These are phyloP conservation scores for Onychostoma macrolepis DNA, from an alignment of 2,113 vertebrate species.

Conservation along the genomic window DNA sequence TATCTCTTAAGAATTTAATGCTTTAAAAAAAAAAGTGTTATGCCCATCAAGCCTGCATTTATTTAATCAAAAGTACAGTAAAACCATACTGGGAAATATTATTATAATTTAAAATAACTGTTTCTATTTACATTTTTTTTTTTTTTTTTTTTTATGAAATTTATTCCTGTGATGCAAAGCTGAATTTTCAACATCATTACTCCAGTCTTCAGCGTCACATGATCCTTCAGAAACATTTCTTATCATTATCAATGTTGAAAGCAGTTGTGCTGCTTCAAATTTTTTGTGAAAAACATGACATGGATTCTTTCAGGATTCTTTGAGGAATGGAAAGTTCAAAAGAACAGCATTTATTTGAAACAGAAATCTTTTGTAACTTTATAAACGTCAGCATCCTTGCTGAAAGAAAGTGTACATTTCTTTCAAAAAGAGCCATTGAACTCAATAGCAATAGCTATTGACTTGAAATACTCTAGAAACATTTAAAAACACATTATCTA, in stretches of 20 bases:
- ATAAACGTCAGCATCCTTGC: not conserved
- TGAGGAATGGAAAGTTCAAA: not conserved
- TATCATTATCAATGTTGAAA: not conserved
- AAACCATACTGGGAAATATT: too few relatives aligned
- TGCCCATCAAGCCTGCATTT: too few relatives aligned
- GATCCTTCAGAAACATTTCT: not conserved
- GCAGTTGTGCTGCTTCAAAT: not conserved
- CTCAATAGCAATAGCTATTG: too few relatives aligned
- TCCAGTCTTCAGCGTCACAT: not conserved
- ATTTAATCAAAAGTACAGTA: too few relatives aligned
- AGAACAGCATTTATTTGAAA: not conserved
- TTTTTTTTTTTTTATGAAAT: too few relatives aligned
- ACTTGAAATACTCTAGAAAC: not conserved
- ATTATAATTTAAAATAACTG: too few relatives aligned
- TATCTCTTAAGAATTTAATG: too few relatives aligned
- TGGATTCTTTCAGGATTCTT: not conserved
- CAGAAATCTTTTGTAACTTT: not conserved
- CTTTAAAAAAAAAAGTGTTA: too few relatives aligned
- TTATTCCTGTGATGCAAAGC: too few relatives aligned
- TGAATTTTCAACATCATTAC: too few relatives aligned
- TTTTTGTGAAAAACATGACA: not conserved
- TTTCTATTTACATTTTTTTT: too few relatives aligned
- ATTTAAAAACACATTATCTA: not conserved
- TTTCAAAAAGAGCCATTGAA: not conserved
- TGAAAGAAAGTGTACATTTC: not conserved